Percentiles rank a stretch among this genome's conserved stretches.
Evolutionary conservation across 2,888 invertebrate genomes (phyloP).

Genomic region (Erannis defoliaria): DNA sequence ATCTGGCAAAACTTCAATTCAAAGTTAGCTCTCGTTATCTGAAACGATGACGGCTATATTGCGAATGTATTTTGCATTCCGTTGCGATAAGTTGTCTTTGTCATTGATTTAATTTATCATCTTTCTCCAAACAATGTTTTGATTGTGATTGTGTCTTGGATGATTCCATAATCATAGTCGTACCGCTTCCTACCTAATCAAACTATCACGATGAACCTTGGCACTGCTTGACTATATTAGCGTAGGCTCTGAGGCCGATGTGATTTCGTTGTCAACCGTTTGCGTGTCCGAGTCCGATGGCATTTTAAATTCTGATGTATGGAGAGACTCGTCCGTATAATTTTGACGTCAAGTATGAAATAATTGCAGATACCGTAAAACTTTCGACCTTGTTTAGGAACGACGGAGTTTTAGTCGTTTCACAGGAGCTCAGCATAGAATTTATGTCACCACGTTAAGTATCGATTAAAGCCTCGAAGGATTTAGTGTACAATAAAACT

Average conservation of each 20-base stretch:
- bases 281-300: conserved; percentile 56
- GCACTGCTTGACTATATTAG: conserved; percentile 63
- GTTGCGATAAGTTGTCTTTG: conserved; percentile 40
- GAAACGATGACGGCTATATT: conserved; percentile 40
- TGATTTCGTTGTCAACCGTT: conserved; percentile 62
- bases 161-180: conserved; percentile 24
- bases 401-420: conserved; percentile 32
- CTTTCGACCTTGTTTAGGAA: conserved; percentile 44
- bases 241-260: conserved; percentile 68
- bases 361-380: conserved; percentile 52
- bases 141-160: conserved; percentile 19
- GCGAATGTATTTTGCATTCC: conserved; percentile 35
- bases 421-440: conserved; percentile 16
- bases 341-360: conserved; percentile 56
- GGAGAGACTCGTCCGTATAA: conserved; percentile 53
- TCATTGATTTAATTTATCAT: conserved; percentile 31
- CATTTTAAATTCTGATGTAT: conserved; percentile 54
- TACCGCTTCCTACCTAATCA: conserved; percentile 33
- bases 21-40: conserved; percentile 50
- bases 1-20: conserved; percentile 52
- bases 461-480: conserved; percentile 43
- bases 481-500: conserved; percentile 60
- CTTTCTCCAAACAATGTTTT: conserved; percentile 43
- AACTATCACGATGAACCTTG: conserved; percentile 55
- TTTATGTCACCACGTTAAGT: conserved; percentile 30